A percentile compares a stretch with the other conserved stretches of the same genome.
Evolutionary conservation across 2,113 vertebrate species (phyloP).

Genomic region (Neogobius melanostomus): DNA sequence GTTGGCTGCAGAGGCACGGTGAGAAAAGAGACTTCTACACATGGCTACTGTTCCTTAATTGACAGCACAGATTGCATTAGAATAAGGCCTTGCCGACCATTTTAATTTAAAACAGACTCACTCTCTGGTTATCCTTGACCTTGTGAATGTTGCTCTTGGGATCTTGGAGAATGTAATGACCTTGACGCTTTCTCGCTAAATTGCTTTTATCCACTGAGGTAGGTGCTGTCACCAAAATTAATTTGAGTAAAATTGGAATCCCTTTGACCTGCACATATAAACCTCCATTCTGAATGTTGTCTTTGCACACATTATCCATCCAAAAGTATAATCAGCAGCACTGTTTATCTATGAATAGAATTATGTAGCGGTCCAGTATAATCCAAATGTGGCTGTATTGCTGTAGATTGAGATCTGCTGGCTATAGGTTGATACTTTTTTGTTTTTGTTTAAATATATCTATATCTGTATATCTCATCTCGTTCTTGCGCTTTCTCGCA

Average conservation of each 20-base stretch:
- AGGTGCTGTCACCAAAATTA: conserved; percentile 10
- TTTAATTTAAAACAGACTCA: background rate
- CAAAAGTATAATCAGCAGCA: conserved; percentile 43
- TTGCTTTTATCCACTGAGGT: conserved; percentile 5
- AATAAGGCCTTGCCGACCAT: background rate
- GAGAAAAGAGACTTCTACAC: conserved; percentile 47
- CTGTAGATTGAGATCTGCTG: conserved; percentile 72
- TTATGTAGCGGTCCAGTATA: conserved; percentile 62
- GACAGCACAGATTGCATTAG: background rate
- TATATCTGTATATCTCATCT: too few relatives aligned
- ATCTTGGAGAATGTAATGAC: conserved; percentile 31
- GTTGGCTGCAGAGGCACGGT: conserved; percentile 93
- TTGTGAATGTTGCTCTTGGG: conserved; percentile 33
- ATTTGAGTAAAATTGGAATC: background rate
- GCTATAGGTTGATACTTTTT: conserved; percentile 61
- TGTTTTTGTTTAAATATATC: conserved; percentile 1
- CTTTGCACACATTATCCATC: conserved; percentile 11
- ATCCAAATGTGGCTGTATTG: conserved; percentile 70
- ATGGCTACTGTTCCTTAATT: background rate
- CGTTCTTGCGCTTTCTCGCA: too few relatives aligned
- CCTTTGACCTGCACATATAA: background rate
- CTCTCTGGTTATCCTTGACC: conserved; percentile 23
- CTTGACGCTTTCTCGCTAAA: conserved; percentile 30
- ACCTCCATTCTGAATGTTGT: conserved; percentile 3
- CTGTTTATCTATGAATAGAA: conserved; percentile 72